Base-by-base conservation (phyloP, 2,113 vertebrate genomes). In the Oreochromis aureus region DNA sequence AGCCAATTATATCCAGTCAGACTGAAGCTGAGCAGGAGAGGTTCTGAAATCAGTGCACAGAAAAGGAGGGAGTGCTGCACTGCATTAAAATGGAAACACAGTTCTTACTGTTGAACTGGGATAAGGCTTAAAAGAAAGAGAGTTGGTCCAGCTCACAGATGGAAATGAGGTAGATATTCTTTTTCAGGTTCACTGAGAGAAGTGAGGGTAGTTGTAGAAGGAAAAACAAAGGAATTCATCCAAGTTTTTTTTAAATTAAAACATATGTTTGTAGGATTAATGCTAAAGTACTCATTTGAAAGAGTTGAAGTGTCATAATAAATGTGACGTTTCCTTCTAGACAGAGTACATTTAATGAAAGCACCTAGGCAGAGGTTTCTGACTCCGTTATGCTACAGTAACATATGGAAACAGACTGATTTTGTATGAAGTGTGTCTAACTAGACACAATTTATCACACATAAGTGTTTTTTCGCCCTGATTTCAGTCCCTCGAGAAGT, bases 1-100 rank as follows among this genome's bases (percentile, higher is more conserved):
- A 80, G 71, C 89, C 95, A 95, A 95, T 96, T 95, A 94, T 84
- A 94, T 73, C 80, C 84, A 80, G 89, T 91, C 92, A 89, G 90
- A 89, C 51, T 86, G 79, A 55, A 81, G 87, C 85, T 80, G 90
- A 92, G 86, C 83, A 9, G 63, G 51, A 91, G 84, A 82, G 85
- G 80, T 80, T 91, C 82, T 90, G 93, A 89, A 44, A 91, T 90
- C 58, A 87, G 39, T 4, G 32, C 66, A 71, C 44, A 54, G 79
- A 58, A 83, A 87, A 87, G 84, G 59, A 44, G 83, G 81, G 24
- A 79, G 85, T 22, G 44, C 80, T 82, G 81, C 11, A 34, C 81
- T 86, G 86, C 83, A 81, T 85, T 36, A 59, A 61, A 83, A 83
- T 81, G 80, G 61, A 83, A 81, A 82, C 56, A 56, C 46, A 11